Percentiles rank a stretch among this genome's conserved stretches.
These are phyloP conservation scores for Phyllotreta cruciferae DNA, from an alignment of 2,888 invertebrate species.

Conservation along the genomic window DNA sequence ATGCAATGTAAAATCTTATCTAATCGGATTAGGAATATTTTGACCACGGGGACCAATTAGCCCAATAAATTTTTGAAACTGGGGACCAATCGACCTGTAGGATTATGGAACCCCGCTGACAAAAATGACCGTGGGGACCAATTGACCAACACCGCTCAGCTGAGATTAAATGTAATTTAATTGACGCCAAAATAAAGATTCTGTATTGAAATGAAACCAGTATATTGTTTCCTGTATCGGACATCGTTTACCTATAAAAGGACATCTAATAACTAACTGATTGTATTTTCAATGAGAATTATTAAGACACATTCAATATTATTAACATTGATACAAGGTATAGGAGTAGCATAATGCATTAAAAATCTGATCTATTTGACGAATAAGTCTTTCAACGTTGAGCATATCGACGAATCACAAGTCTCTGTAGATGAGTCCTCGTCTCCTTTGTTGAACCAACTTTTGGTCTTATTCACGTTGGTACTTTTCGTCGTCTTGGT, in stretches of 20 bases:
- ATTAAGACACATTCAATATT: slow-evolving; percentile 54
- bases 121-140: no score
- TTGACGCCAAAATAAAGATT: no score
- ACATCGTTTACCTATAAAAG: slow-evolving; percentile 5
- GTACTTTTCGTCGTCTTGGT: slow-evolving; percentile 51
- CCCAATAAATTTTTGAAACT: no score
- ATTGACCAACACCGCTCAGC: no score
- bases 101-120: no score
- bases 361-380: slow-evolving; percentile 70
- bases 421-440: slow-evolving; percentile 70
- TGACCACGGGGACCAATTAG: no score
- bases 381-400: slow-evolving; percentile 85
- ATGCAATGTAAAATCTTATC: no score
- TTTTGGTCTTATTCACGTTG: slow-evolving; percentile 42
- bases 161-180: no score
- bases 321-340: slow-evolving; percentile 45
- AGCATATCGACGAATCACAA: slow-evolving; percentile 82
- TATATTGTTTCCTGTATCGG: neutral
- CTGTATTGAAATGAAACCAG: neutral
- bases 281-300: slow-evolving; percentile 49
- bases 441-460: slow-evolving; percentile 72
- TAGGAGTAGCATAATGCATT: slow-evolving; percentile 3
- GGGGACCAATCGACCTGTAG: no score
- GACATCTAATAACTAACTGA: slow-evolving; percentile 38
- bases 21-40: no score